Base-by-base conservation (phyloP, 2,113 vertebrate genomes). In the Megaleporinus macrocephalus region DNA sequence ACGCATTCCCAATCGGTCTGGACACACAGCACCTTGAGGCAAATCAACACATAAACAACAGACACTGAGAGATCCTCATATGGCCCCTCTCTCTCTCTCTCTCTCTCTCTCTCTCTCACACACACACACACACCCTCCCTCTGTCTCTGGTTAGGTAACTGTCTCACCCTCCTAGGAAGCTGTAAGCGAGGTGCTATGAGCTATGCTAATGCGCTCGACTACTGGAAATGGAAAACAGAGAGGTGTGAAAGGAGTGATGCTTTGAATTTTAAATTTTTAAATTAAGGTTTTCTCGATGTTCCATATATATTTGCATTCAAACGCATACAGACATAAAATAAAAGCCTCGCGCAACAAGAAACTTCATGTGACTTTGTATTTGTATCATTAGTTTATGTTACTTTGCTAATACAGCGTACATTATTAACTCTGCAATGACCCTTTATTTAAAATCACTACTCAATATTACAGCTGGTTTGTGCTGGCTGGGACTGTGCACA, bases 1-100 rank as follows among this genome's bases (percentile, higher is more conserved):
- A 41, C 29, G 53, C 62, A 68, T 80, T 80, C 62, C 12, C 41
- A n/a, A 70, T 78, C 11, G 22, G 72, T 84, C 63, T 84, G 83
- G 79, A 80, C 53, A 22, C 41, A 22, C 33, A 65, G 27, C 36
- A 80, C 73, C 73, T 76, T 18, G 20, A 30, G 73, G 73, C 73
- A 76, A 61, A 36, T 71, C 78, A 53, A 30, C 44, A 69, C 65
- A 80, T 76, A 76, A 71, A 81, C 47, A 80, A 61, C n/a, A 61
- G 57, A 49, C 47, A 33, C 57, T 30, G 55, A 18, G 2, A 65
- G 65, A 59, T 47, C 61, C 76, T n/a, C 61, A 44, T 22, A 62
- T 9, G 47, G 53, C 51, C 44, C n/a, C 14, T 62, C 44, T 53
- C 51, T 79, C 29, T 51, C 14, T 79, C 70, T 69, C 51, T 53